A percentile compares a stretch with the other conserved stretches of the same genome.
Evolutionary conservation across 2,888 invertebrate species (phyloP).

Genomic region (Panzeria rudis): DNA sequence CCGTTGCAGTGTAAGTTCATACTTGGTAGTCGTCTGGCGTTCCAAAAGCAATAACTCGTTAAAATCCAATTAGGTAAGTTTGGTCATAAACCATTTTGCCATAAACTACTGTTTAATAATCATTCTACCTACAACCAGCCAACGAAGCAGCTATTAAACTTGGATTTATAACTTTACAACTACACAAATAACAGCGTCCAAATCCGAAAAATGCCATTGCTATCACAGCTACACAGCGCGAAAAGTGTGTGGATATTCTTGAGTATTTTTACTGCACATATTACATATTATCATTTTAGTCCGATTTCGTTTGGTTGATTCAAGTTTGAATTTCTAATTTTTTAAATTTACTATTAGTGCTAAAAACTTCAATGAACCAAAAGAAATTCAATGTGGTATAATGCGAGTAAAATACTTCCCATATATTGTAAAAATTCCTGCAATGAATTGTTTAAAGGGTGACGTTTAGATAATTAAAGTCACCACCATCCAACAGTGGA

Average conservation of each 20-base stretch:
- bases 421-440: too few species aligned
- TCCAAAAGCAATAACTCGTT: conserved; percentile 69
- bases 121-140: conserved; percentile 42
- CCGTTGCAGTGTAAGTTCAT: background rate
- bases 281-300: too few species aligned
- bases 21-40: conserved; percentile 31
- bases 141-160: conserved; percentile 6
- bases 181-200: background rate
- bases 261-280: too few species aligned
- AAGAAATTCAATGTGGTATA: too few species aligned
- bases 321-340: too few species aligned
- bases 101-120: conserved; percentile 71
- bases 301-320: too few species aligned
- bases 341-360: too few species aligned
- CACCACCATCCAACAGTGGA: too few species aligned
- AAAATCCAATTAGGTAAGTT: conserved; percentile 71
- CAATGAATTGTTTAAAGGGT: too few species aligned
- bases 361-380: too few species aligned
- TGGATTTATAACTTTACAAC: conserved; percentile 17
- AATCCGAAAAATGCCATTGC: conserved; percentile 1
- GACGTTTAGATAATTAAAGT: too few species aligned
- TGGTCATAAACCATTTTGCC: conserved; percentile 71
- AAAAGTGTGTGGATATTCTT: background rate
- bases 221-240: background rate
- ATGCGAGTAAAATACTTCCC: too few species aligned